Evolutionary conservation across 2,113 vertebrate genomes (phyloP).

Genomic region (Microtus richardsoni): DNA sequence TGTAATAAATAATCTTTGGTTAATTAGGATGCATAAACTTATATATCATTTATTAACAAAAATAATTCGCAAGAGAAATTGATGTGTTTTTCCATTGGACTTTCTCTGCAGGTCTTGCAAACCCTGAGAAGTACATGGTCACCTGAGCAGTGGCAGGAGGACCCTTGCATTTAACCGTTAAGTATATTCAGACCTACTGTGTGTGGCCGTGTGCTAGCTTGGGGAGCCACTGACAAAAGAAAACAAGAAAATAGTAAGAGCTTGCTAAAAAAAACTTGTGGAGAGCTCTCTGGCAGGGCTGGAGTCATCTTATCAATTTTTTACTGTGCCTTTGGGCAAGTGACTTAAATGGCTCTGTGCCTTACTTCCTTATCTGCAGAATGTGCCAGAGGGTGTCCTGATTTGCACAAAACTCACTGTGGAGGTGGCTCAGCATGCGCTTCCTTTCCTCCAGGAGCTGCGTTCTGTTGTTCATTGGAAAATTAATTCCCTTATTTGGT

Average conservation of each 20-base stretch:
- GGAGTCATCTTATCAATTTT: neutral
- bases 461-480: neutral
- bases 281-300: neutral
- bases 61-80: slow-evolving; percentile 58
- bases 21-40: slow-evolving; percentile 69
- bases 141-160: neutral
- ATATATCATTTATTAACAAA: slow-evolving; percentile 70
- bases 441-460: neutral
- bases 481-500: neutral
- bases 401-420: neutral
- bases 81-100: slow-evolving; percentile 11
- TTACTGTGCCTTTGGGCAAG: neutral
- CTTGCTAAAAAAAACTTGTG: too few species aligned
- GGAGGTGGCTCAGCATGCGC: neutral
- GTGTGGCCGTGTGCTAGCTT: fast-evolving
- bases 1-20: slow-evolving; percentile 72
- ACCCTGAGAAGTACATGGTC: neutral
- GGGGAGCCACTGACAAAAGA: neutral
- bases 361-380: neutral
- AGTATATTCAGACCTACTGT: neutral
- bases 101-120: neutral
- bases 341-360: neutral
- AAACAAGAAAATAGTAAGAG: fast-evolving
- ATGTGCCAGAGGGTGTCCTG: neutral
- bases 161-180: fast-evolving